phyloP scores from a whole-genome alignment of 2,888 invertebrate species.

The Gortyna flavago region DNA sequence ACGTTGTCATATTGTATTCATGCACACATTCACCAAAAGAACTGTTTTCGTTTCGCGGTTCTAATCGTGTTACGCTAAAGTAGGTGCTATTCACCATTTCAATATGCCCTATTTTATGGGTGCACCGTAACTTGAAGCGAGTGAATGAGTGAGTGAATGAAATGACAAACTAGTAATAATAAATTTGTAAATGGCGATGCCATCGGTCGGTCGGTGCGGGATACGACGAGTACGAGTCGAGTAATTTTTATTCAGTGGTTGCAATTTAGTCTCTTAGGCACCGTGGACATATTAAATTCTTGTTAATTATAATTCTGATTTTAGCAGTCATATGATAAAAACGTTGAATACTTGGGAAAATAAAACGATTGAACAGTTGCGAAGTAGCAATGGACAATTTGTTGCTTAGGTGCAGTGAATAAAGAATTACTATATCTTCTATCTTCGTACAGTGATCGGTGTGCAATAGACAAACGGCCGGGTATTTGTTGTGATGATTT shows the following conservation, averaged over 20 bases:
- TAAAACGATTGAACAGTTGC: slow-evolving; percentile 62
- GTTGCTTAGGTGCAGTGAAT: slow-evolving; percentile 78
- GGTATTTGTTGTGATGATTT: slow-evolving; percentile 73
- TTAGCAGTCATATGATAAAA: slow-evolving; percentile 33
- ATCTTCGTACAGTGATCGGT: slow-evolving; percentile 62
- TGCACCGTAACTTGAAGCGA: slow-evolving; percentile 55
- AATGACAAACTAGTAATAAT: slow-evolving; percentile 59
- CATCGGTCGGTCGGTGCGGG: slow-evolving; percentile 71
- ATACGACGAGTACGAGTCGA: slow-evolving; percentile 51
- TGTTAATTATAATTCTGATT: slow-evolving; percentile 32
- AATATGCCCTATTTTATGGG: slow-evolving; percentile 59
- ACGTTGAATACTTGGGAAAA: slow-evolving; percentile 35
- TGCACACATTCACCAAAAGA: slow-evolving; percentile 81
- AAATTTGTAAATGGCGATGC: slow-evolving; percentile 76
- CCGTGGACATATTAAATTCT: slow-evolving; percentile 21
- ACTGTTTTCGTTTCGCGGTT: slow-evolving; percentile 76
- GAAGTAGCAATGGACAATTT: slow-evolving; percentile 78
- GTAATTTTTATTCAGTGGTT: slow-evolving; percentile 63
- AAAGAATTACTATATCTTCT: slow-evolving; percentile 72
- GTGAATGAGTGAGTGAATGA: slow-evolving; percentile 76
- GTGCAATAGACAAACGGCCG: slow-evolving; percentile 66
- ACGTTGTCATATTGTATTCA: slow-evolving; percentile 77
- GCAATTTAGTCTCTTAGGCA: slow-evolving; percentile 34
- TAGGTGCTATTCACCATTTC: slow-evolving; percentile 62
- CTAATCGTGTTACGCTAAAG: slow-evolving; percentile 60